These are phyloP conservation scores for Meteorus colon DNA, from an alignment of 2,888 invertebrate species.

Conservation along the genomic window DNA sequence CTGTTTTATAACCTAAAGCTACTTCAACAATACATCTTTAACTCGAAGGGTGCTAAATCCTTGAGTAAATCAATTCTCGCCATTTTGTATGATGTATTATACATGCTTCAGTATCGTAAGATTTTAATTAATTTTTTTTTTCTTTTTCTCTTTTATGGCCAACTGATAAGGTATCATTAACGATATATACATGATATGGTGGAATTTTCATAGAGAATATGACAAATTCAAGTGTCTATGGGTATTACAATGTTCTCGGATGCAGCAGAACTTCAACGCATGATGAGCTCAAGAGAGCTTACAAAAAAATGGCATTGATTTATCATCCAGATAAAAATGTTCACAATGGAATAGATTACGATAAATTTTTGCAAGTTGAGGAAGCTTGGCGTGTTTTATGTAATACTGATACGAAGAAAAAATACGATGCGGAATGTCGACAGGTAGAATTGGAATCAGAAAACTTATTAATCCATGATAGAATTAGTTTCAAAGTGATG, in stretches of 20 bases:
- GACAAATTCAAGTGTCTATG: conserved; percentile 41
- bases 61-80: background rate
- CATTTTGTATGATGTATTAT: background rate
- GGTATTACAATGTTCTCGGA: conserved; percentile 76
- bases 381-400: conserved; percentile 83
- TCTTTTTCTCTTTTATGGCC: background rate
- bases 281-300: conserved; percentile 79
- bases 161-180: background rate
- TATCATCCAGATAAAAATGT: conserved; percentile 79
- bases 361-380: conserved; percentile 76
- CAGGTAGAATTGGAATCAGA: conserved; percentile 76
- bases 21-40: background rate
- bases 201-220: background rate
- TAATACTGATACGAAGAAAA: conserved; percentile 77
- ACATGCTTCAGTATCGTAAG: background rate
- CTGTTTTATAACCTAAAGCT: background rate
- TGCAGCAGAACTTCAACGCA: conserved; percentile 75
- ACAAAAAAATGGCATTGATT: conserved; percentile 76
- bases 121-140: background rate
- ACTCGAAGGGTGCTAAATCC: background rate
- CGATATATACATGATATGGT: background rate
- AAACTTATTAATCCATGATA: conserved; percentile 78
- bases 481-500: conserved; percentile 75
- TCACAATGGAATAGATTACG: conserved; percentile 57
- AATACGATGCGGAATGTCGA: conserved; percentile 79